phyloP scores from a whole-genome alignment of 2,113 vertebrate species.

The Eretmochelys imbricata region DNA sequence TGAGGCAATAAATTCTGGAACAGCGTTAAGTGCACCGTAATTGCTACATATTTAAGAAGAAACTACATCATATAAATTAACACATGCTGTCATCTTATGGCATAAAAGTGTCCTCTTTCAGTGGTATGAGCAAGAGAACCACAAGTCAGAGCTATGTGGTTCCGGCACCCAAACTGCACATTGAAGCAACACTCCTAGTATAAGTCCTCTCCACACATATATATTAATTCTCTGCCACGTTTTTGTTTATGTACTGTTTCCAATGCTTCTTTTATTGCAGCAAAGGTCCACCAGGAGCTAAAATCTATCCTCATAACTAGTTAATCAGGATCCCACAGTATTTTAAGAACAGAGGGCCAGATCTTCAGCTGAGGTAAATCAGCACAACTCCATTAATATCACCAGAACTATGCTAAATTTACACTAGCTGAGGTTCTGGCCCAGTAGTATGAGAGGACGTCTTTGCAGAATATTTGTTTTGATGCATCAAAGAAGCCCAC shows the following conservation, averaged over 20 bases:
- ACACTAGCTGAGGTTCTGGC: not conserved
- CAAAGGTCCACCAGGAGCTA: not conserved
- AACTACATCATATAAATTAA: conserved; percentile 6
- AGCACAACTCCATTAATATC: not conserved
- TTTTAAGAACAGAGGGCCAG: not conserved
- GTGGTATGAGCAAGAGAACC: not conserved
- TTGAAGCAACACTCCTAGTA: not conserved
- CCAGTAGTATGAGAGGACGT: not conserved
- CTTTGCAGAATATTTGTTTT: not conserved
- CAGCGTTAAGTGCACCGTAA: not conserved
- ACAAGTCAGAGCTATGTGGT: not conserved
- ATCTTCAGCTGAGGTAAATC: not conserved
- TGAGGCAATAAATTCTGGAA: not conserved
- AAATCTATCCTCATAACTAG: not conserved
- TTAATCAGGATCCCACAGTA: not conserved
- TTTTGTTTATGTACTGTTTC: not conserved
- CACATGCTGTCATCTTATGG: not conserved
- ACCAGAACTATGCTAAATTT: not conserved
- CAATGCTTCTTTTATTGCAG: not conserved
- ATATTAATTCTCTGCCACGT: not conserved
- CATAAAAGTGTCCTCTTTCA: rapidly evolving
- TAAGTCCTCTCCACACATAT: not conserved
- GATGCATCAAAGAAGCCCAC: not conserved
- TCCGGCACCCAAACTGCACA: not conserved
- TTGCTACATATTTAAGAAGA: not conserved